A percentile compares a stretch with the other conserved stretches of the same genome.
phyloP scores from a whole-genome alignment of 2,888 invertebrate genomes.

The Chamaedrilus cognettii region DNA sequence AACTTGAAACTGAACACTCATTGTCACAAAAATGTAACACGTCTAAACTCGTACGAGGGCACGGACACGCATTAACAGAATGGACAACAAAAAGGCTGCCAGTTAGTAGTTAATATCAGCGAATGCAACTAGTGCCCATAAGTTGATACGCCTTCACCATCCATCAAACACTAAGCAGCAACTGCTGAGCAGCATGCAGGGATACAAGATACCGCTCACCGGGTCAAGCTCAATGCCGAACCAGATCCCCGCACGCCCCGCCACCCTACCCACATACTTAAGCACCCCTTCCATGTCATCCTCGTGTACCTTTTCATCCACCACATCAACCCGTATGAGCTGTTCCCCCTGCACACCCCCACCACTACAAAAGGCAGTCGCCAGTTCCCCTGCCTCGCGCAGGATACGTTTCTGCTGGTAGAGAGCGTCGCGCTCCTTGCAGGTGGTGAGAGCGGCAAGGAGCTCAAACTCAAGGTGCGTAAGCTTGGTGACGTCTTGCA shows the following conservation, averaged over 20 bases:
- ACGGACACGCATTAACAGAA: no score
- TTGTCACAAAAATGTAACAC: no score
- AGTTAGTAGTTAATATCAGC: no score
- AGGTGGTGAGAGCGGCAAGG: constrained; percentile 27
- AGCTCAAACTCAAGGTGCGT: constrained; percentile 21
- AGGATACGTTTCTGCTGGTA: constrained; percentile 22
- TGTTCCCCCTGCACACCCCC: not conserved
- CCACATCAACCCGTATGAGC: constrained; percentile 15
- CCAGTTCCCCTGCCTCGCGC: not conserved
- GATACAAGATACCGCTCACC: no score
- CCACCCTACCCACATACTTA: constrained; percentile 24
- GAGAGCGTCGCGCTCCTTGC: constrained; percentile 29
- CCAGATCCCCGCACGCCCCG: constrained; percentile 43
- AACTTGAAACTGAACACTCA: no score
- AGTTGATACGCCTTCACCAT: no score
- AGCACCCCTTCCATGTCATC: constrained; percentile 13
- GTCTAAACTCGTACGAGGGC: no score
- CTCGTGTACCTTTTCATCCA: constrained; percentile 7
- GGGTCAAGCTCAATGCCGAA: constrained; percentile 49
- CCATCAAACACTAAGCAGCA: no score
- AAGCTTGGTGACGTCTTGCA: constrained; percentile 22
- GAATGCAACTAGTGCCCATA: no score
- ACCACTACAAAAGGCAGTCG: not conserved
- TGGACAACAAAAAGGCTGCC: no score
- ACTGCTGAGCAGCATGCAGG: no score